Evolutionary conservation across 2,888 invertebrate genomes (phyloP), one percentile per base, ranked within the genome.

Genomic region (Heliconius aoede): DNA sequence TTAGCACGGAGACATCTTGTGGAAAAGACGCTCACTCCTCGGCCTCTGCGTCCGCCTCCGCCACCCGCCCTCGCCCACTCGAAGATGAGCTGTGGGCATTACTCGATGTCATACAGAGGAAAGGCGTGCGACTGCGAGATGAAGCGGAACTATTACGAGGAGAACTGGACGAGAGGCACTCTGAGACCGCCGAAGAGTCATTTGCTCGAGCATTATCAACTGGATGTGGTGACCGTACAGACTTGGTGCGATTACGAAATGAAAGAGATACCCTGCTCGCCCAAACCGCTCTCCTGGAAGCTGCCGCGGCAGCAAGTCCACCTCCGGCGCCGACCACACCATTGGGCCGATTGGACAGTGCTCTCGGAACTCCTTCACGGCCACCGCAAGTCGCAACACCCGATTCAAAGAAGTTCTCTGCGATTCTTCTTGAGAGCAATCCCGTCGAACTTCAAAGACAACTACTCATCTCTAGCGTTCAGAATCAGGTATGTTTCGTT

Each of bases 1-100:
- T 98, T 94, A 98, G 98, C 90, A 98, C 98, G 79, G 98, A 98
- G 92, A 97, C 97, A 73, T 97, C 97, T 74, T 96, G 96, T 86
- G 97, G 96, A 85, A 97, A 97, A 89, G 97, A 97, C 88, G 96
- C 97, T 81, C 97, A 97, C 87, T 96, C 96, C 30, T 96, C 96
- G 87, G 91, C 95, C 46, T 90, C 91, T 84, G 94, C 86, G 75
- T 91, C 91, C 72, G 88, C 96, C 68, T 95, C 96, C 60, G 96
- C 97, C 78, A 86, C 88, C 75, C 89, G 94, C 82, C 84, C 94
- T 77, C 94, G 93, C 36, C 96, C 96, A 26, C 96, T 91, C 79
- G 94, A 97, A 86, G 97, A 98, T 88, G 98, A 98, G 86, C 94
- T 98, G 72, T 97, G 97, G 96, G 97, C 97, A 85, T 95, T 98